Percentiles rank a stretch among this genome's conserved stretches.
Conservation (phyloP, 2,113 vertebrate species). For the zebrafish (Danio rerio) region GRCz12tu NC_133190.1:39487501-39488000, state of each 20-base stretch:
- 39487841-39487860: slow-evolving; percentile 55
- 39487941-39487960: slow-evolving; percentile 58
- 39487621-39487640: slow-evolving; percentile 43
- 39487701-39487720: slow-evolving; percentile 33
- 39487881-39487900: slow-evolving; percentile 54
- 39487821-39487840: slow-evolving; percentile 36
- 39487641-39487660: slow-evolving; percentile 21
- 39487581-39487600: slow-evolving; percentile 26
- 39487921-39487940: slow-evolving; percentile 47
- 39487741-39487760: slow-evolving; percentile 47
- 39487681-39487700: slow-evolving; percentile 16
- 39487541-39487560: background rate
- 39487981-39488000: slow-evolving; percentile 21
- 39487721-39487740: slow-evolving; percentile 31
- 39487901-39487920: slow-evolving; percentile 52
- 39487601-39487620: slow-evolving; percentile 4
- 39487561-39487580: slow-evolving; percentile 20
- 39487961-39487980: slow-evolving; percentile 44
- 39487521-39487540: slow-evolving; percentile 3
- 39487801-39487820: slow-evolving; percentile 38
- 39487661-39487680: slow-evolving; percentile 20
- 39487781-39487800: slow-evolving; percentile 37
- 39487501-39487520: background rate
- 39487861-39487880: slow-evolving; percentile 48
- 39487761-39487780: slow-evolving; percentile 37